phyloP scores from a whole-genome alignment of 2,113 vertebrate genomes.

The Prunella himalayana region DNA sequence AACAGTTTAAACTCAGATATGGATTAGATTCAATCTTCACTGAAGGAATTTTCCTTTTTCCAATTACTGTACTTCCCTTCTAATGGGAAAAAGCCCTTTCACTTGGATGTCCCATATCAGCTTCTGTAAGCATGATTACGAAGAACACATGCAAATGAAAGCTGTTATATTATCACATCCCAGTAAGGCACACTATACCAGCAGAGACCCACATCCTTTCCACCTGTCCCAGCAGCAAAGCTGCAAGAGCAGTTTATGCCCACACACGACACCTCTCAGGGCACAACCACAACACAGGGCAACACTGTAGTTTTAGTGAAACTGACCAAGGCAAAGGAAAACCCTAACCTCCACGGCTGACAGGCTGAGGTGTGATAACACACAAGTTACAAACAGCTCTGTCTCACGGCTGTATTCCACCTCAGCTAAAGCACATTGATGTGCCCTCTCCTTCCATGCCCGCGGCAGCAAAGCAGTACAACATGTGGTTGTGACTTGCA shows the following conservation, averaged over 20 bases:
- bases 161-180: background rate
- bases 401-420: background rate
- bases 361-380: background rate
- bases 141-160: background rate
- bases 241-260: background rate
- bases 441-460: background rate
- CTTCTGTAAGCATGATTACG: background rate
- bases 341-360: background rate
- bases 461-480: rapidly evolving
- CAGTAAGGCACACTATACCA: background rate
- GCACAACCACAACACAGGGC: background rate
- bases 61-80: background rate
- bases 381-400: background rate
- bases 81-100: background rate
- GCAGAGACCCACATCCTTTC: background rate
- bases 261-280: rapidly evolving
- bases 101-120: background rate
- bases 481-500: background rate
- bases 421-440: background rate
- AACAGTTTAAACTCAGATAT: background rate
- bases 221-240: background rate
- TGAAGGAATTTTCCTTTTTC: background rate
- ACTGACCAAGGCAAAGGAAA: background rate
- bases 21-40: background rate
- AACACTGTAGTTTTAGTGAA: background rate